Conservation (phyloP, 2,888 invertebrate genomes). For the Phragmatobia fuliginosa region DNA sequence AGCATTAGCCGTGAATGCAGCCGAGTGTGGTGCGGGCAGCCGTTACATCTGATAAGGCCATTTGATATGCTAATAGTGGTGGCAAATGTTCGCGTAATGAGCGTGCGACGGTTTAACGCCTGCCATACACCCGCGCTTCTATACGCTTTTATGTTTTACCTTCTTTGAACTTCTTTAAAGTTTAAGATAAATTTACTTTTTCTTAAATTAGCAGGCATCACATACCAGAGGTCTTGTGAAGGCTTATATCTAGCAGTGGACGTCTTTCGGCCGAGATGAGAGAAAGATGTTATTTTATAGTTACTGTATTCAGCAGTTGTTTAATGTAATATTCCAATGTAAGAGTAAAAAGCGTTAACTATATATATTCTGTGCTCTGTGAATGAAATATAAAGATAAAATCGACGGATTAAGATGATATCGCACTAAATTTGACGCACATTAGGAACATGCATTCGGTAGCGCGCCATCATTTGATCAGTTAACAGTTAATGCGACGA, state of each 20-base stretch:
- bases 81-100: conserved; percentile 81
- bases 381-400: conserved; percentile 11
- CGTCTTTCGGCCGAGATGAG: no score
- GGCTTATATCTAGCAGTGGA: no score
- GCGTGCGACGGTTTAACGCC: conserved; percentile 74
- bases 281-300: no score
- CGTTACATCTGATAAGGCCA: conserved; percentile 80
- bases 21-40: conserved; percentile 60
- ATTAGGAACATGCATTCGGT: conserved; percentile 50
- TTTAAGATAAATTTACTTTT: no score
- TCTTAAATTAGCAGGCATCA: no score
- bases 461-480: conserved; percentile 59
- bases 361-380: background rate
- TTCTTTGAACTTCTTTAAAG: conserved; percentile 41
- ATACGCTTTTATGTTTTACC: conserved; percentile 38
- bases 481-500: conserved; percentile 76
- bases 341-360: background rate
- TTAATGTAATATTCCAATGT: background rate
- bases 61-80: conserved; percentile 82
- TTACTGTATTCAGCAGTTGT: background rate
- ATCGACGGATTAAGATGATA: conserved; percentile 80
- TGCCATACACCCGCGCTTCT: conserved; percentile 54
- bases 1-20: conserved; percentile 55
- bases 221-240: no score
- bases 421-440: conserved; percentile 72